Evolutionary conservation across 2,888 invertebrate species (phyloP).

Genomic region (Ochropleura leucogaster): DNA sequence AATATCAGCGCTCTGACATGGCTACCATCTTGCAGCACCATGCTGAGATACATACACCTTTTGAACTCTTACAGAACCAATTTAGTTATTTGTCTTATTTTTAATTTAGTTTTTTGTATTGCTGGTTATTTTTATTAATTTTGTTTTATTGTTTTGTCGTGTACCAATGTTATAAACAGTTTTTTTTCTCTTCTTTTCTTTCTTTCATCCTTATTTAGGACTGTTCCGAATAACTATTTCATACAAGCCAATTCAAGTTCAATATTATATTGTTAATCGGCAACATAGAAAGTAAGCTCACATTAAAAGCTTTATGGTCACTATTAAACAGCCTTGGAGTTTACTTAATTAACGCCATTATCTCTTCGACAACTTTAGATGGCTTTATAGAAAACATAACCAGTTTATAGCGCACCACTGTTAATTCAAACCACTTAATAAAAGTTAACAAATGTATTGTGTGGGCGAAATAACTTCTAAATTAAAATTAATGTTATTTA

Average conservation of each 20-base stretch:
- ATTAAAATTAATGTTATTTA: constrained; percentile 54
- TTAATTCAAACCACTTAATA: constrained; percentile 44
- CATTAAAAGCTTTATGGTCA: constrained; percentile 73
- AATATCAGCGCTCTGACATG: too few species aligned
- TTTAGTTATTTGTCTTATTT: too few species aligned
- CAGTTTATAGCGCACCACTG: constrained; percentile 42
- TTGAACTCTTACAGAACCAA: too few species aligned
- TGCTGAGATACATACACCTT: too few species aligned
- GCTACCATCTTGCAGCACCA: too few species aligned
- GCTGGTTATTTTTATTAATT: too few species aligned
- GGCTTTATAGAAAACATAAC: constrained; percentile 60
- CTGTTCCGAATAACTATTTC: too few species aligned
- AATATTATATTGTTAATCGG: not conserved
- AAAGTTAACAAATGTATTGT: constrained; percentile 37
- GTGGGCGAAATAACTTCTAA: constrained; percentile 48
- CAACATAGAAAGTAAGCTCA: constrained; percentile 33
- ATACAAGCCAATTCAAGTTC: not conserved
- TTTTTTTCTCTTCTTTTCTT: too few species aligned
- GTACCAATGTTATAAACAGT: too few species aligned
- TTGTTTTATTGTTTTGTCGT: too few species aligned
- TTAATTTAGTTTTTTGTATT: too few species aligned
- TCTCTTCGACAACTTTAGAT: constrained; percentile 70
- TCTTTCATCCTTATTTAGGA: too few species aligned
- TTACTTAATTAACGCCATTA: constrained; percentile 85
- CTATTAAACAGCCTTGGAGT: constrained; percentile 74